Evolutionary conservation across 1,140 invertebrate species (phyloP), one percentile per base, ranked within the genome.

Genomic region (Temnothorax nylanderi): DNA sequence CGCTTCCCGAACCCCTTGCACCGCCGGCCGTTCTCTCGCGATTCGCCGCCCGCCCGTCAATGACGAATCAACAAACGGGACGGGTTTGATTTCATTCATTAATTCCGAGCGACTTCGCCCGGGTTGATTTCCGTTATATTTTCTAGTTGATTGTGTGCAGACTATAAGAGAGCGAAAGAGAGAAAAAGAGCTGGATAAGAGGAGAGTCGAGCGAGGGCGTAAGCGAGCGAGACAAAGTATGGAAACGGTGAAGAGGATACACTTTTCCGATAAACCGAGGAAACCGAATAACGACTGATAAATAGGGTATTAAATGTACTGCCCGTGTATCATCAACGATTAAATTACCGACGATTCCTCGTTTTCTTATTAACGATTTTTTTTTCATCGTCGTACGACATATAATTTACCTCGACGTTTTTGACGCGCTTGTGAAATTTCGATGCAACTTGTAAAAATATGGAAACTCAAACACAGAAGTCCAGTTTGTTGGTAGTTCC

Each of bases 51-150:
- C 72, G 62, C 62, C 88, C 89, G 75, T 90, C 87, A 87, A 90
- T 92, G 87, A 89, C 88, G 85, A 92, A 94, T 93, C 93, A 93
- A 92, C 91, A 93, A 94, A 94, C 89, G 87, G 87, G 88, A 90
- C 89, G 90, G 89, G 93, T 94, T 93, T 90, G 90, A 93, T 93
- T 93, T 93, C 92, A 91, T 93, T 94, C 91, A 86, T 93, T 92
- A 91, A 92, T 94, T 93, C 92, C 92, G 69, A 93, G 72, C 88
- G 91, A 93, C 90, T 92, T 92, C 87, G 85, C 86, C 67, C 90
- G 81, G 62, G 64, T 88, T 89, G 87, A 92, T 88, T 87, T 85
- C 90, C 62, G 69, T 90, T 88, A 90, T 91, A 88, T 88, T 88
- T 86, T 78, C 69, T 75, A 58, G 72, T 69, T 41, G 69, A 84